Base-by-base conservation (phyloP, 2,888 invertebrate genomes). In the Ditylenchus weischeri region DNA sequence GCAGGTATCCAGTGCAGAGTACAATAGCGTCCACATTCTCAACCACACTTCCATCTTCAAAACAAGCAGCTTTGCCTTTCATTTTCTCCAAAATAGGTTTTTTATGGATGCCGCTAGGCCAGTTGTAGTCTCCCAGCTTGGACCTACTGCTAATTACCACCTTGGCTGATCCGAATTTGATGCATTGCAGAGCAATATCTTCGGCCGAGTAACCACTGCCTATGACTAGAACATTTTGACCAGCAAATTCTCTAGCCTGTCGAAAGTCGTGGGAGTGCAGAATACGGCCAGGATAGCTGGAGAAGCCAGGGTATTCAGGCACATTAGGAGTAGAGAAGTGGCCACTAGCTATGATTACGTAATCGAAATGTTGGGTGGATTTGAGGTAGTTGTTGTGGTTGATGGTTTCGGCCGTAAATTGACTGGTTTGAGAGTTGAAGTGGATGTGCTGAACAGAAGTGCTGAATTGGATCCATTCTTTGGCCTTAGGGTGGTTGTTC, bases 261-360 rank as follows among this genome's bases (percentile, higher is more conserved):
- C 54, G 11, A 13, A 54, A 54, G 54, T 54, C 54, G n/a, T 54
- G 54, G 21, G 54, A 54, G n/a, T 54, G 54, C 15, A 54, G 21
- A 29, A 54, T 29, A 23, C 54, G 54, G n/a, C 54, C 54, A 5
- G 54, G 54, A 10, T 15, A 54, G 29, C 15, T 54, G 7, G 21
- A 21, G 54, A 54, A 23, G 7, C 15, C 54, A 23, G 7, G 7
- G 10, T 23, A 54, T 54, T 54, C 29, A 21, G 54, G 54, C 7
- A 54, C 54, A 23, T 54, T 54, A 11, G 54, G 54, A 7, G 54
- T 54, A 7, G 54, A 54, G 54, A 54, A 54, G 10, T 54, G 54
- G 10, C 54, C 54, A 8, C 23, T 54, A 29, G 54, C 54, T 29
- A 54, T n/a, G 13, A 54, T 54, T 11, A 54, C 54, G n/a, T 54